Conservation (phyloP, 1,140 invertebrate species). For the Leptopilina boulardi region DNA sequence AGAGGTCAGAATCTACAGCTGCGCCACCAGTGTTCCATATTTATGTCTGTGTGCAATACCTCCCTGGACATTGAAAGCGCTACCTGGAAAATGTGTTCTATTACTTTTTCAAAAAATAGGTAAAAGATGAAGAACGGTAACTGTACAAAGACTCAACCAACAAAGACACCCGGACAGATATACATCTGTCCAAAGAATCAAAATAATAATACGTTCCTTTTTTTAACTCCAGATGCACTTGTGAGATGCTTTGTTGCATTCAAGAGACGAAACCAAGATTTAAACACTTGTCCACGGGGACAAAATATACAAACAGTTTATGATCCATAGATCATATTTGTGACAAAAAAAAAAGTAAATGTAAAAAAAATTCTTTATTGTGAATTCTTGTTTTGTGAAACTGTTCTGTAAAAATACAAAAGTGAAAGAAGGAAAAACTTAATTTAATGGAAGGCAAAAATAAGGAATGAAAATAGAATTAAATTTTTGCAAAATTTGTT, state of each 20-base stretch:
- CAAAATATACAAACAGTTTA: background rate
- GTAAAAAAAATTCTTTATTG: too few relatives aligned
- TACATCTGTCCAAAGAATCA: constrained; percentile 44
- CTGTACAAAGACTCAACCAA: constrained; percentile 25
- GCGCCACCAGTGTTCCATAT: constrained; percentile 49
- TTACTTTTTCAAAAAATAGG: constrained; percentile 56
- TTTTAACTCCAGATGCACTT: constrained; percentile 8
- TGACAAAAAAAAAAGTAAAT: too few relatives aligned
- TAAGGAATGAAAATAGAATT: too few relatives aligned
- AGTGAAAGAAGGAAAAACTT: too few relatives aligned
- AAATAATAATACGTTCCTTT: constrained; percentile 22
- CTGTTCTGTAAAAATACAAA: too few relatives aligned
- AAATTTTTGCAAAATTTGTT: background rate
- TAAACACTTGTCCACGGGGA: background rate
- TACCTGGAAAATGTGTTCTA: constrained; percentile 65
- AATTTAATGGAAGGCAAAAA: too few relatives aligned
- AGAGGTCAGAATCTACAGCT: constrained; percentile 60
- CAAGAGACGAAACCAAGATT: background rate
- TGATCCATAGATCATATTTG: too few relatives aligned
- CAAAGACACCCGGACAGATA: constrained; percentile 14
- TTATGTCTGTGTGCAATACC: background rate
- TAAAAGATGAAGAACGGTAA: constrained; percentile 22
- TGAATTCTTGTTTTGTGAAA: too few relatives aligned
- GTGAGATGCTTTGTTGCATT: background rate
- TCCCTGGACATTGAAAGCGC: constrained; percentile 56